A percentile compares a stretch with the other conserved stretches of the same genome.
Evolutionary conservation across 2,888 invertebrate species (phyloP).

Genomic region (Sinohyriopsis cumingii): DNA sequence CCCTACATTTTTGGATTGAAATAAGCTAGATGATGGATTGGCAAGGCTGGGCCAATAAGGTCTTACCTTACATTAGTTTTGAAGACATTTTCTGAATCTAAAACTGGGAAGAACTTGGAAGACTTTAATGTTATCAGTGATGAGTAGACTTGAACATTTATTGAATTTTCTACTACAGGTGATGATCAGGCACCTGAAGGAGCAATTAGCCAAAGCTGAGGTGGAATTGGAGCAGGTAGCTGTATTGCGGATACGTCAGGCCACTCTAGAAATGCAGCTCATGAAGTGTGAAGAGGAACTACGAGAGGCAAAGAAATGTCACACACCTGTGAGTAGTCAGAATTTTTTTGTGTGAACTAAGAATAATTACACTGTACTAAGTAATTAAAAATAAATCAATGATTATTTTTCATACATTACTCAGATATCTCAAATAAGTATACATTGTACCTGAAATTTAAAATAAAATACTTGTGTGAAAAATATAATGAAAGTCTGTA

Average conservation of each 20-base stretch:
- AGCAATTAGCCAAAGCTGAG: constrained; percentile 55
- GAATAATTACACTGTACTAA: background rate
- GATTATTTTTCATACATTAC: background rate
- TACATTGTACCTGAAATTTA: too few relatives aligned
- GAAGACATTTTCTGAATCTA: background rate
- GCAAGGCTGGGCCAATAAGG: too few relatives aligned
- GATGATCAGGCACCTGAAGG: constrained; percentile 64
- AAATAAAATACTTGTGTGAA: too few relatives aligned
- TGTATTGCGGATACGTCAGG: constrained; percentile 57
- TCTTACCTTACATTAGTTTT: background rate
- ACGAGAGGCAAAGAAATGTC: constrained; percentile 61
- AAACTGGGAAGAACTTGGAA: too few relatives aligned
- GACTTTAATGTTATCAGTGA: too few relatives aligned
- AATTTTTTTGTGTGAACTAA: background rate
- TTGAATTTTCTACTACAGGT: constrained; percentile 45
- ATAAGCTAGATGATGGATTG: too few relatives aligned
- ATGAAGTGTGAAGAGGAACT: constrained; percentile 62
- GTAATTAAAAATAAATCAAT: background rate
- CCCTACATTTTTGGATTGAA: too few relatives aligned
- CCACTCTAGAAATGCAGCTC: constrained; percentile 58
- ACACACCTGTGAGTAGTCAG: constrained; percentile 63
- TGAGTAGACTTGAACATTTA: too few relatives aligned
- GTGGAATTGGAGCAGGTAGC: constrained; percentile 61
- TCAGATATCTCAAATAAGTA: too few relatives aligned
- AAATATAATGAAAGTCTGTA: too few relatives aligned